Evolutionary conservation across 1,140 invertebrate genomes (phyloP).

Genomic region (Ruditapes philippinarum): DNA sequence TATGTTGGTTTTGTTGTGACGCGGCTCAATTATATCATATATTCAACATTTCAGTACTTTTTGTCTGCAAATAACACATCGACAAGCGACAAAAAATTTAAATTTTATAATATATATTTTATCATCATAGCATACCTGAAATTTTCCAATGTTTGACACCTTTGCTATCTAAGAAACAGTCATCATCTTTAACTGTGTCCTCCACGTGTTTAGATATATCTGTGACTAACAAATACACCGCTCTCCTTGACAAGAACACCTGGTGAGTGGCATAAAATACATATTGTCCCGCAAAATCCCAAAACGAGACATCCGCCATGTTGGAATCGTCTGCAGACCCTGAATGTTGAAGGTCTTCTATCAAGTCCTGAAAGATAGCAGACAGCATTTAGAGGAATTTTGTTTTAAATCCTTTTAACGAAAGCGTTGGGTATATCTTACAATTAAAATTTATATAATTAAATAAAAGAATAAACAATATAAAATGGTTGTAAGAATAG

Average conservation of each 20-base stretch:
- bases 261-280: slow-evolving; percentile 26
- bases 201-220: not conserved
- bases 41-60: too few relatives aligned
- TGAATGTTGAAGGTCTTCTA: not conserved
- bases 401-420: too few relatives aligned
- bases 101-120: too few relatives aligned
- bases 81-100: too few relatives aligned
- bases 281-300: slow-evolving; percentile 38
- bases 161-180: not conserved
- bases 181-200: slow-evolving; percentile 4
- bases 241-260: not conserved
- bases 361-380: not conserved
- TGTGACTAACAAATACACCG: slow-evolving; percentile 10
- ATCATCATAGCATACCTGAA: not conserved
- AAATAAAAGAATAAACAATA: too few relatives aligned
- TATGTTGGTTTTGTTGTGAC: too few relatives aligned
- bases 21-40: too few relatives aligned
- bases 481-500: too few relatives aligned
- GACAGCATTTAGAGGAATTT: too few relatives aligned
- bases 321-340: not conserved
- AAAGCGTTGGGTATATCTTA: too few relatives aligned
- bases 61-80: too few relatives aligned
- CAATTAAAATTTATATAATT: too few relatives aligned
- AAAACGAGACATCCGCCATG: not conserved
- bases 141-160: not conserved